Conservation (phyloP, 2,113 vertebrate species). For the Rhodinocichla rosea region DNA sequence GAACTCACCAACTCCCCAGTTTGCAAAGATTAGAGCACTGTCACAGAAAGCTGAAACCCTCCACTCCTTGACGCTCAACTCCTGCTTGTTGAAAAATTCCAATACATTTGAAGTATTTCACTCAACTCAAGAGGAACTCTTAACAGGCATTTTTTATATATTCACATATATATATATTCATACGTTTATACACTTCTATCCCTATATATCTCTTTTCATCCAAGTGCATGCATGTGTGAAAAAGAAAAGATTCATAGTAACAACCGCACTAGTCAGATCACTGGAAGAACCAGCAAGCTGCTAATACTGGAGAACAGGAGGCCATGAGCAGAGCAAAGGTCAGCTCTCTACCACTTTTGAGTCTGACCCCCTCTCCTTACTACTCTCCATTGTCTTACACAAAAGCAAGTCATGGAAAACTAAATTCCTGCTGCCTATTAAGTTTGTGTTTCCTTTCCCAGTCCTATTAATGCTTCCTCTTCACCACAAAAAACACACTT, state of each 20-base stretch:
- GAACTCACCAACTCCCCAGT: not conserved
- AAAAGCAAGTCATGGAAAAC: not conserved
- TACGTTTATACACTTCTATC: not conserved
- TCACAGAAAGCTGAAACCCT: not conserved
- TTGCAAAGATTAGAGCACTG: not conserved
- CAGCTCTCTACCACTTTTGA: not conserved
- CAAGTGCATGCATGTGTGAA: not conserved
- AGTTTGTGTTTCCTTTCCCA: not conserved
- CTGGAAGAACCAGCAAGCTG: not conserved
- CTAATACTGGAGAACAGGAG: not conserved
- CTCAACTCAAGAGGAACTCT: not conserved
- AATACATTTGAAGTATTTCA: not conserved
- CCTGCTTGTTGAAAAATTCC: not conserved
- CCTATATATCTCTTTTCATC: not conserved
- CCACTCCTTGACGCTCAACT: not conserved
- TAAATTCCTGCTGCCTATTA: not conserved
- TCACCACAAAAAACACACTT: not conserved
- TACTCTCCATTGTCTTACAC: not conserved
- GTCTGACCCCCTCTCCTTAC: not conserved
- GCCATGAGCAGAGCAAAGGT: not conserved
- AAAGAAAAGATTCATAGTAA: not conserved
- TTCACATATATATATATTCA: not conserved
- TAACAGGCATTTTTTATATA: not conserved
- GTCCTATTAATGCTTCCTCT: not conserved
- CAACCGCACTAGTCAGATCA: not conserved